phyloP scores from a whole-genome alignment of 2,113 vertebrate genomes.

The Pygathrix nemaeus region DNA sequence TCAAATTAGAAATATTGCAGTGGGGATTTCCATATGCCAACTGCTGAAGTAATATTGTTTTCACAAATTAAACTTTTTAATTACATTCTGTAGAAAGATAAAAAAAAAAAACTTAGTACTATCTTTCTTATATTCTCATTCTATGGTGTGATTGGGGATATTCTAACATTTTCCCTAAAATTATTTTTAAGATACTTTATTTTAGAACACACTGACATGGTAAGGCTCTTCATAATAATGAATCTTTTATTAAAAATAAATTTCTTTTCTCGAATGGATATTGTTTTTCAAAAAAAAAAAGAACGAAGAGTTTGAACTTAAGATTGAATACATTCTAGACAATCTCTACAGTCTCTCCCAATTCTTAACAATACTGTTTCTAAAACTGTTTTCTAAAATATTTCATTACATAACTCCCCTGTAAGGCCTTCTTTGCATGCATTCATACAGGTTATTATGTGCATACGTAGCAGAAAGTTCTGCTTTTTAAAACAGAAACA shows the following conservation, averaged over 20 bases:
- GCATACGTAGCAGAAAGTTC: neutral
- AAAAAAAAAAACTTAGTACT: neutral
- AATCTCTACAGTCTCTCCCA: neutral
- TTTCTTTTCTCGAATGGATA: neutral
- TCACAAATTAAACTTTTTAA: neutral
- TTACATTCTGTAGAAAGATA: neutral
- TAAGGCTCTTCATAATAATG: neutral
- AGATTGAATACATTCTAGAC: neutral
- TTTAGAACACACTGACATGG: neutral
- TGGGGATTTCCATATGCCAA: neutral
- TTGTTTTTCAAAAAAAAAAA: neutral
- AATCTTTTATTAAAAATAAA: neutral
- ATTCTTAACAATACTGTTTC: neutral
- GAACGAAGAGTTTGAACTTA: neutral
- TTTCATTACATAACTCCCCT: neutral
- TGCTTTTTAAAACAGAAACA: neutral
- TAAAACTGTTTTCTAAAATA: constrained; percentile 30
- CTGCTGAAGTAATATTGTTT: neutral
- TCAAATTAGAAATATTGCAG: neutral
- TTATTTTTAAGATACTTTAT: neutral
- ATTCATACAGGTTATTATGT: neutral
- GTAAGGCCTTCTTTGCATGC: fast-evolving
- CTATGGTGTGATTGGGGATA: neutral
- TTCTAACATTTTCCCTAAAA: neutral
- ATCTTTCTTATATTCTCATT: neutral